phyloP scores from a whole-genome alignment of 2,113 vertebrate genomes.

The Petrocephalus zakoni region DNA sequence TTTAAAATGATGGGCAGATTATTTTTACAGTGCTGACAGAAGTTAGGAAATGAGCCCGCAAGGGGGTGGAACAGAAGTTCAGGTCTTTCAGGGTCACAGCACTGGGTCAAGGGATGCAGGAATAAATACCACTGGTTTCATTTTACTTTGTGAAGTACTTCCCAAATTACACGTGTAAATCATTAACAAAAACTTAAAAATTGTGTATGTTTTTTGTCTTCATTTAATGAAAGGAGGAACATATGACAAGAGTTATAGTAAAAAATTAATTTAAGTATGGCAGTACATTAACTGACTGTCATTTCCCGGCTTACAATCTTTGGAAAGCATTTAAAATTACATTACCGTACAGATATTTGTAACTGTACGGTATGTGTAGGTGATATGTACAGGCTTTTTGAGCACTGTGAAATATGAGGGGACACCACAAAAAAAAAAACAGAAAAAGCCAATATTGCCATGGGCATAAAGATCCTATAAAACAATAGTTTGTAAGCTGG shows the following conservation, averaged over 20 bases:
- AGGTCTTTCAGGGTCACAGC: not conserved
- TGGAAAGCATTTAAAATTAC: not conserved
- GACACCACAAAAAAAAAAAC: not conserved
- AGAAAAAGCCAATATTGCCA: not conserved
- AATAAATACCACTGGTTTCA: not conserved
- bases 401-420: not conserved
- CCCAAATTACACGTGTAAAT: not conserved
- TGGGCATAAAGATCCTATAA: not conserved
- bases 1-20: not conserved
- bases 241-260: not conserved
- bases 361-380: not conserved
- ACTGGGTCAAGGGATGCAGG: not conserved
- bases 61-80: not conserved
- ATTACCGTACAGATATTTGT: not conserved
- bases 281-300: not conserved
- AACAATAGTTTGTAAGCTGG: not conserved
- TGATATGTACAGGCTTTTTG: not conserved
- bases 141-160: not conserved
- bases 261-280: not conserved
- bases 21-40: not conserved
- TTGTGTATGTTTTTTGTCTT: not conserved
- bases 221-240: not conserved
- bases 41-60: not conserved
- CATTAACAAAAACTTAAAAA: not conserved
- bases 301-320: not conserved